Conservation (phyloP, 2,888 invertebrate species). For the Lasioglossum morio region DNA sequence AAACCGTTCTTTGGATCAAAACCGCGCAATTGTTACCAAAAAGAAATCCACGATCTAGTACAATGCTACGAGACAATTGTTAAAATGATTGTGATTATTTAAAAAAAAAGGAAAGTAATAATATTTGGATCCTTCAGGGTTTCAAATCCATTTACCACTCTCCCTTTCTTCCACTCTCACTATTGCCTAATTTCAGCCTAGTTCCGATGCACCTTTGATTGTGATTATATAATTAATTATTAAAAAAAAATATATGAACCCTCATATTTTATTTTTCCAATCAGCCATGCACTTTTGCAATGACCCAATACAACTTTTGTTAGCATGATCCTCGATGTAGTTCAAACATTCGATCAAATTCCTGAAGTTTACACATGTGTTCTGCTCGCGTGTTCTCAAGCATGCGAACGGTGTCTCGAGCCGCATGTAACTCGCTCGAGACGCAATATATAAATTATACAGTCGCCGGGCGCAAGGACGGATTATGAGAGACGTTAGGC, state of each 20-base stretch:
- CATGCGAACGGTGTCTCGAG: not conserved
- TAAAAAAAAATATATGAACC: not conserved
- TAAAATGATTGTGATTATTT: not conserved
- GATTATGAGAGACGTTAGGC: constrained; percentile 14
- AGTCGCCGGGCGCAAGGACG: not conserved
- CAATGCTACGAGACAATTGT: not conserved
- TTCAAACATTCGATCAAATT: not conserved
- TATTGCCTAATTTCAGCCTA: too few relatives aligned
- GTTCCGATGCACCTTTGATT: not conserved
- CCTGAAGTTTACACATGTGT: not conserved
- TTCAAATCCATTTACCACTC: too few relatives aligned
- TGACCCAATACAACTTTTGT: not conserved
- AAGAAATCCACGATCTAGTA: not conserved
- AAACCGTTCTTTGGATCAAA: not conserved
- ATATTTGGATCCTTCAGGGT: too few relatives aligned
- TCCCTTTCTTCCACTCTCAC: too few relatives aligned
- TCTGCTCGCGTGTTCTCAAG: not conserved
- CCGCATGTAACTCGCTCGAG: not conserved
- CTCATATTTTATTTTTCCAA: too few relatives aligned
- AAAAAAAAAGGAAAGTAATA: not conserved
- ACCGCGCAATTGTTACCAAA: not conserved
- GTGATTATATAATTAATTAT: not conserved
- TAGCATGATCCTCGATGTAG: not conserved
- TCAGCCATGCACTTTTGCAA: too few relatives aligned
- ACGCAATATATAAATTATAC: constrained; percentile 22